phyloP scores from a whole-genome alignment of 2,797 vertebrate genomes.

The Coendou prehensilis region DNA sequence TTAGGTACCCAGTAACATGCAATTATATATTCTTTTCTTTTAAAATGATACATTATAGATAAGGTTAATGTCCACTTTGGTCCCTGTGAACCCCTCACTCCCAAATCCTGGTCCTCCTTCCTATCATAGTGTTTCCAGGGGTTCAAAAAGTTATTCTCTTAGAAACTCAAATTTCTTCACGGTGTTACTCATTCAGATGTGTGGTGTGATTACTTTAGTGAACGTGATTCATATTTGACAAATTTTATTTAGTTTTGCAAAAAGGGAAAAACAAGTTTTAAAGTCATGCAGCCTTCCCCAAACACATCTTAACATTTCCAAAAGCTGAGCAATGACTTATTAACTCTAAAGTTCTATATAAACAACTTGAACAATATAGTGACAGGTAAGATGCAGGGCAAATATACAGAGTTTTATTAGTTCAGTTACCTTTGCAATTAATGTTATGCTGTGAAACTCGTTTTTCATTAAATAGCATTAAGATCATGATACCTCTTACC shows the following conservation, averaged over 20 bases:
- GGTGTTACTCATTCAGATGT: conserved; percentile 48
- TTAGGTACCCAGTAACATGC: not conserved
- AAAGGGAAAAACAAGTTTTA: conserved; percentile 83
- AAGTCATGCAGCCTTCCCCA: conserved; percentile 84
- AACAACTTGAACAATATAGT: conserved; percentile 68
- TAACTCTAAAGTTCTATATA: conserved; percentile 80
- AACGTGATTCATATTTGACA: conserved; percentile 70
- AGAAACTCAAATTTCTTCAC: conserved; percentile 47
- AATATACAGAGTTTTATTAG: conserved; percentile 76
- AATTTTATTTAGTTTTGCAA: conserved; percentile 88
- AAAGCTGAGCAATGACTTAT: conserved; percentile 82
- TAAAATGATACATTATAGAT: not conserved
- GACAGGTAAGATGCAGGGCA: conserved; percentile 74
- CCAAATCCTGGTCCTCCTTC: not conserved
- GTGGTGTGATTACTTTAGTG: conserved; percentile 54
- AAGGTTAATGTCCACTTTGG: conserved; percentile 31
- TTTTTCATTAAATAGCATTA: conserved; percentile 76
- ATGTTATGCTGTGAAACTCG: conserved; percentile 57
- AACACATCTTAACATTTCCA: conserved; percentile 78
- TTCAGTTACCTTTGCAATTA: conserved; percentile 73
- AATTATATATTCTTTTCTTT: conserved; percentile 35
- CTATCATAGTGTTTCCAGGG: not conserved
- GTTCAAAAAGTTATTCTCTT: conserved; percentile 49
- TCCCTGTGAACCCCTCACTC: not conserved
- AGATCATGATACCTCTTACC: conserved; percentile 50